These are phyloP conservation scores for Bucorvus abyssinicus DNA, from an alignment of 2,797 vertebrate genomes.

Conservation along the genomic window DNA sequence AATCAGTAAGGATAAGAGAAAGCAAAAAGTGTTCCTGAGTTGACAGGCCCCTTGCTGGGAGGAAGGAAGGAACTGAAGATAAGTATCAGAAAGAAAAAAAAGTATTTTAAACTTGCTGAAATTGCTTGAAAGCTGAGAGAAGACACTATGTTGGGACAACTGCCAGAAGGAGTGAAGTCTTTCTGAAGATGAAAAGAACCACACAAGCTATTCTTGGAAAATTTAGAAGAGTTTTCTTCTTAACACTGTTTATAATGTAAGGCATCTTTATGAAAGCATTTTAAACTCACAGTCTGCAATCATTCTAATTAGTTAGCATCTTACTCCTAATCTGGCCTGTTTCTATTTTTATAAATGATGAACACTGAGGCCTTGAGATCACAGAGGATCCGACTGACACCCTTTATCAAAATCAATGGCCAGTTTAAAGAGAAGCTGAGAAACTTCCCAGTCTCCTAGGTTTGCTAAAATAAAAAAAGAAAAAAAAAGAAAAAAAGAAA, in stretches of 20 bases:
- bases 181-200: not conserved
- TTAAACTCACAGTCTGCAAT: not conserved
- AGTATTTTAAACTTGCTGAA: not conserved
- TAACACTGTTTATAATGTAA: not conserved
- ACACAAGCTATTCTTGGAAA: not conserved
- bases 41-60: not conserved
- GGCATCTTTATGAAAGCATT: not conserved
- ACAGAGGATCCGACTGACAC: not conserved
- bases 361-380: not conserved
- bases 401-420: not conserved
- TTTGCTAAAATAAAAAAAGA: not conserved
- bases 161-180: not conserved
- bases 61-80: not conserved
- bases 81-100: not conserved
- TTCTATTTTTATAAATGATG: not conserved
- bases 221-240: not conserved
- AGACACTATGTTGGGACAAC: not conserved
- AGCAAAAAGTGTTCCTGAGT: not conserved
- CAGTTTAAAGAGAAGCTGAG: not conserved
- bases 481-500: rapidly evolving
- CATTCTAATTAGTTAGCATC: not conserved
- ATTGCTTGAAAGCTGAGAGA: not conserved
- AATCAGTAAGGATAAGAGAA: not conserved
- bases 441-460: not conserved
- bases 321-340: not conserved